phyloP scores from a whole-genome alignment of 1,140 invertebrate species.

The Drosophila bifasciata region DNA sequence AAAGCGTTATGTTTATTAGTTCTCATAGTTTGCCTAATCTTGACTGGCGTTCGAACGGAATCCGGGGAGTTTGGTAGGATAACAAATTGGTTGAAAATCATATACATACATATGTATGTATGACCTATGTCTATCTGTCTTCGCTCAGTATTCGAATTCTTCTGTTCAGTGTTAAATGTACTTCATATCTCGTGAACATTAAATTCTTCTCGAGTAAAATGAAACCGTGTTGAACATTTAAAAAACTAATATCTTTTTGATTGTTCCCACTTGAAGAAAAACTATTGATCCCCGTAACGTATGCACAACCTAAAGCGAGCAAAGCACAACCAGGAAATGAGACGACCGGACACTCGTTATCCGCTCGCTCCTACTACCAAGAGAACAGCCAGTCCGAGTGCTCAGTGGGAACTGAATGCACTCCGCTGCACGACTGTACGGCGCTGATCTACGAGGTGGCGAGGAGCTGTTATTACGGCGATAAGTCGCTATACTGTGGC shows the following conservation, averaged over 20 bases:
- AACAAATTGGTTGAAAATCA: neutral
- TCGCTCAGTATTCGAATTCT: no score
- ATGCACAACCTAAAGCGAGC: constrained; percentile 7
- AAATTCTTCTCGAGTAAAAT: no score
- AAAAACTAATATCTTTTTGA: neutral
- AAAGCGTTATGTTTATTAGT: constrained; percentile 12
- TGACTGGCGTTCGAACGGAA: constrained; percentile 45
- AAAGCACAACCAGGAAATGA: constrained; percentile 17
- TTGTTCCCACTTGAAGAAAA: constrained; percentile 38
- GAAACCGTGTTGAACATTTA: no score
- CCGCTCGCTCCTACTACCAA: constrained; percentile 61
- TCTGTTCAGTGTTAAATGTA: no score
- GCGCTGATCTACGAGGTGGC: constrained; percentile 80
- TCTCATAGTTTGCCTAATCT: constrained; percentile 34
- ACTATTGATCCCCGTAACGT: constrained; percentile 44
- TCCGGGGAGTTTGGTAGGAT: constrained; percentile 63
- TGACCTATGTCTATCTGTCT: no score
- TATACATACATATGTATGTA: no score
- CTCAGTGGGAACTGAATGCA: constrained; percentile 76
- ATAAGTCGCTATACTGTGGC: constrained; percentile 82
- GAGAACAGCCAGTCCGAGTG: constrained; percentile 45
- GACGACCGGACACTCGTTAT: constrained; percentile 48
- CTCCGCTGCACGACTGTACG: constrained; percentile 79
- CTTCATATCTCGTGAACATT: no score
- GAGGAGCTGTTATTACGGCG: constrained; percentile 79